These are phyloP conservation scores for Platysternon megacephalum DNA, from an alignment of 2,113 vertebrate species.

Conservation along the genomic window DNA sequence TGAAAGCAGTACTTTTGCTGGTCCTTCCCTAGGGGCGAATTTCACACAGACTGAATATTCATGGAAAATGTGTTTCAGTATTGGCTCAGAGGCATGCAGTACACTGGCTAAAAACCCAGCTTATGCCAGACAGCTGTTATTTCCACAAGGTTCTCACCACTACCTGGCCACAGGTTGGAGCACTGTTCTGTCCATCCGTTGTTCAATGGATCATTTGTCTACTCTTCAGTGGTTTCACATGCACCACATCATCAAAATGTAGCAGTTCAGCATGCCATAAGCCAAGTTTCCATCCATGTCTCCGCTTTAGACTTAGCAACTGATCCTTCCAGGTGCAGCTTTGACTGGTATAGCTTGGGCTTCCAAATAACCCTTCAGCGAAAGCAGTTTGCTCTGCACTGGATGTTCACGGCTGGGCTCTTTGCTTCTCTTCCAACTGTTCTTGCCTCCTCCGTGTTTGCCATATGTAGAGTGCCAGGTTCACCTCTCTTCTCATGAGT, in stretches of 20 bases:
- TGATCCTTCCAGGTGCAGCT: background rate
- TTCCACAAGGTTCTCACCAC: background rate
- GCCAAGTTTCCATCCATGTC: background rate
- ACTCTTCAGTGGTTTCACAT: background rate
- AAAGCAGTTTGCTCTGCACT: background rate
- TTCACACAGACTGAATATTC: background rate
- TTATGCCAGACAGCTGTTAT: background rate
- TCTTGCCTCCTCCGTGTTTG: background rate
- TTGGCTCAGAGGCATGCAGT: accelerated
- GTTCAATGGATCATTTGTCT: background rate
- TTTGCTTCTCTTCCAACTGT: background rate
- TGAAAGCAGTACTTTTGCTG: background rate
- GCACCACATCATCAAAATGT: background rate
- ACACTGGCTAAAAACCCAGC: background rate
- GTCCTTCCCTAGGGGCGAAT: background rate
- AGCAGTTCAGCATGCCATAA: background rate
- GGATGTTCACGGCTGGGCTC: background rate
- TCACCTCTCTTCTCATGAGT: background rate
- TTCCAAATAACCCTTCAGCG: background rate
- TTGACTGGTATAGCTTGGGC: background rate
- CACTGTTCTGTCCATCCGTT: background rate
- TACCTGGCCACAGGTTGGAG: background rate
- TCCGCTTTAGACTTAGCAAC: background rate
- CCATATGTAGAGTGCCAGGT: background rate
- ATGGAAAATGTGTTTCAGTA: background rate